Evolutionary conservation across 1,140 invertebrate species (phyloP).

Genomic region (Myzus persicae): DNA sequence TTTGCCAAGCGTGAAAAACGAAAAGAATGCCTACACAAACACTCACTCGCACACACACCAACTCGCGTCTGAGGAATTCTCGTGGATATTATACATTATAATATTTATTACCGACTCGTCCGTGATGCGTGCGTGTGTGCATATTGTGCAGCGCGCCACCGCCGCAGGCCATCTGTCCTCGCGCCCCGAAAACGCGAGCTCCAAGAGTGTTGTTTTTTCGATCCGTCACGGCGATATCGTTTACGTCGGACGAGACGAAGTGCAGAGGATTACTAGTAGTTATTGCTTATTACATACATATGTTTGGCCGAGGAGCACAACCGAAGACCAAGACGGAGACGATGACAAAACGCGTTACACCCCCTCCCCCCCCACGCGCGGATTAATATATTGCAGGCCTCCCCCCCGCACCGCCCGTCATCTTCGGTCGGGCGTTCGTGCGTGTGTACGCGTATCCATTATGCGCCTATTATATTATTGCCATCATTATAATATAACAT

Average conservation of each 20-base stretch:
- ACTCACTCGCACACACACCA: not conserved
- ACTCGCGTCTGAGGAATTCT: not conserved
- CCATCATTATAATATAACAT: not conserved
- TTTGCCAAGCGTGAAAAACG: slow-evolving; percentile 43
- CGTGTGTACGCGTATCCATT: not conserved
- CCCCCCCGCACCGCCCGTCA: not conserved
- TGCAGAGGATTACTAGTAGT: not conserved
- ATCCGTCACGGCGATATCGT: not conserved
- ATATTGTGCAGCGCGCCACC: not conserved
- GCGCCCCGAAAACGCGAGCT: not conserved
- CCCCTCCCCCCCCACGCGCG: not conserved
- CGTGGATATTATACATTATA: not conserved
- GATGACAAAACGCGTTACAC: not conserved
- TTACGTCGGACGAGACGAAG: not conserved
- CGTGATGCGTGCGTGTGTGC: not conserved
- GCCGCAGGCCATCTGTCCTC: not conserved
- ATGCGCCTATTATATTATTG: slow-evolving; percentile 3
- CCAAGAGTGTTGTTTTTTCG: not conserved
- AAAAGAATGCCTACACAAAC: not conserved
- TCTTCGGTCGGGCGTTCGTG: not conserved
- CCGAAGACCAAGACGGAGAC: not conserved
- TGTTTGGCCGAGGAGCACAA: not conserved
- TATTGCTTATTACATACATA: not conserved
- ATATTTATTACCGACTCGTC: not conserved
- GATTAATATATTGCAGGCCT: not conserved